A percentile compares a stretch with the other conserved stretches of the same genome.
These are phyloP conservation scores for Labeo rohita DNA, from an alignment of 2,113 vertebrate species.

Conservation along the genomic window DNA sequence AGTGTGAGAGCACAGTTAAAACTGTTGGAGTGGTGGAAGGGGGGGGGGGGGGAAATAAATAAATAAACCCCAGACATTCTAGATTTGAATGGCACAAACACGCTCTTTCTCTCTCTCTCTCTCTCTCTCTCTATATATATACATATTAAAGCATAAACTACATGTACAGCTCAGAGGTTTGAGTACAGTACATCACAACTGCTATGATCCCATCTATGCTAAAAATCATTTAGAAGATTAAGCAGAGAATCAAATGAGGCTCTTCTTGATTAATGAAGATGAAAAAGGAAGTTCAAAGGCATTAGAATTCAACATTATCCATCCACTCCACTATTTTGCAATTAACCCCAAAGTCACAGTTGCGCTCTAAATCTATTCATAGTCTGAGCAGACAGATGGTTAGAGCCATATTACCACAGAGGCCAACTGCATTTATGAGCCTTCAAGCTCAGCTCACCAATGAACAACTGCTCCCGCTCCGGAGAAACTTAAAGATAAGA, in stretches of 20 bases:
- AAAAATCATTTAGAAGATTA: neutral
- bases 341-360: constrained; percentile 23
- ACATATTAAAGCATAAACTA: too few relatives aligned
- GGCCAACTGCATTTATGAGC: neutral
- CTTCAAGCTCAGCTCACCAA: neutral
- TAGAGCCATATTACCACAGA: constrained; percentile 12
- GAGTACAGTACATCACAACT: too few relatives aligned
- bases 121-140: too few relatives aligned
- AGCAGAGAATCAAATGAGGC: neutral
- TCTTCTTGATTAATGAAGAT: neutral
- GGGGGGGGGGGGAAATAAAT: too few relatives aligned
- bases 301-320: neutral
- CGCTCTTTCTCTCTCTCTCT: too few relatives aligned
- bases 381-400: constrained; percentile 45
- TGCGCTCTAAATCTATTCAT: constrained; percentile 52
- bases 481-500: neutral
- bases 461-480: constrained; percentile 4
- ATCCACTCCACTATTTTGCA: neutral
- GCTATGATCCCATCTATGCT: too few relatives aligned
- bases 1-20: neutral
- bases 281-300: neutral
- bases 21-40: neutral
- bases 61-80: too few relatives aligned
- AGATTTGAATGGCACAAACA: too few relatives aligned
- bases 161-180: too few relatives aligned